A percentile compares a stretch with the other conserved stretches of the same genome.
phyloP scores from a whole-genome alignment of 2,888 invertebrate genomes.

The Sympetrum striolatum region DNA sequence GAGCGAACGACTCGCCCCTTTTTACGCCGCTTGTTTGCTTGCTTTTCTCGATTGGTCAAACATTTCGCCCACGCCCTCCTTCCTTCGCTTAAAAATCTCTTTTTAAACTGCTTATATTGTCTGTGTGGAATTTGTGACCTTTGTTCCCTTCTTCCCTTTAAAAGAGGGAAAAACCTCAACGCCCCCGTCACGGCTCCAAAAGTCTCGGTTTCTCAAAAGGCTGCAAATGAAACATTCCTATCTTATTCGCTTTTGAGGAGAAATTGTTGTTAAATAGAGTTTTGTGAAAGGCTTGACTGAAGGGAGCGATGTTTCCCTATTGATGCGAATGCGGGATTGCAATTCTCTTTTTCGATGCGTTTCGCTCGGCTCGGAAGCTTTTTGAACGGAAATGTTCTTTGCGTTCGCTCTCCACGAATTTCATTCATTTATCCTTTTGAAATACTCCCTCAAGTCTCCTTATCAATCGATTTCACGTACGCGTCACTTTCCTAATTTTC shows the following conservation, averaged over 20 bases:
- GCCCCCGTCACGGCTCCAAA: not conserved
- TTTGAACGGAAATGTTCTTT: no score
- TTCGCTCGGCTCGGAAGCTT: no score
- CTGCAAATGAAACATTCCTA: not conserved
- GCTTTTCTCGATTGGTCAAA: constrained; percentile 15
- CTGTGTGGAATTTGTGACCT: not conserved
- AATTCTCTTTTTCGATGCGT: no score
- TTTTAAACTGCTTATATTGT: not conserved
- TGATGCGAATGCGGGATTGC: no score
- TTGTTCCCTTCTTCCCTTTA: constrained; percentile 48
- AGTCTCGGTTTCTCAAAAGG: not conserved
- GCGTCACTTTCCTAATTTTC: no score
- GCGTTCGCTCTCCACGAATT: no score
- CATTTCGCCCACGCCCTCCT: constrained; percentile 16
- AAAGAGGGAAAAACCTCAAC: not conserved
- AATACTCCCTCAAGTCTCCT: no score
- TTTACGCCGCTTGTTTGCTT: constrained; percentile 19
- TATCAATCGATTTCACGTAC: no score
- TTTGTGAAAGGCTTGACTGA: not conserved
- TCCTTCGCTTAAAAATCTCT: not conserved
- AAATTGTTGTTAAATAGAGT: not conserved
- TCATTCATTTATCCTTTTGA: no score
- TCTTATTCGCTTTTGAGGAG: not conserved
- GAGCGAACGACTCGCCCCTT: not conserved
- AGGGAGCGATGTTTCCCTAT: no score